These are phyloP conservation scores for Perizoma affinitatum DNA, from an alignment of 2,888 invertebrate species.

Conservation along the genomic window DNA sequence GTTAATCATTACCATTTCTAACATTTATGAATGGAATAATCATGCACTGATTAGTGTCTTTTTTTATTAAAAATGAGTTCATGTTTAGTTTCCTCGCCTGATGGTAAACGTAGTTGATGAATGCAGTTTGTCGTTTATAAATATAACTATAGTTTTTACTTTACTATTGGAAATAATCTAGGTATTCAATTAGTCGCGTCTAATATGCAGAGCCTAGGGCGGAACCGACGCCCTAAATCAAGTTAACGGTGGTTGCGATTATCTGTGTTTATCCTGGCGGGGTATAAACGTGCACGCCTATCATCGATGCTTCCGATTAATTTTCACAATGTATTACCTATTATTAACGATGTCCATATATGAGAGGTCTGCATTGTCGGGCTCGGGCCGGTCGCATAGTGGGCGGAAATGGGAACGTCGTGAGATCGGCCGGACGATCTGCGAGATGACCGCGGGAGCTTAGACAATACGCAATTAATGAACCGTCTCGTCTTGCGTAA, in stretches of 20 bases:
- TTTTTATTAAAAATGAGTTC: no score
- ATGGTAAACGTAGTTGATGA: constrained; percentile 21
- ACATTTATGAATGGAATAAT: constrained; percentile 48
- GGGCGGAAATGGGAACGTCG: constrained; percentile 60
- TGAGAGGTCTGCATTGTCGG: constrained; percentile 43
- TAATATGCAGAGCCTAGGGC: constrained; percentile 42
- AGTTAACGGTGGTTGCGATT: constrained; percentile 62
- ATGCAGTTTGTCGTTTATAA: constrained; percentile 30
- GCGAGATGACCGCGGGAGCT: constrained; percentile 58
- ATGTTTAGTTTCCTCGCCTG: no score
- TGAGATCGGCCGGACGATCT: constrained; percentile 61
- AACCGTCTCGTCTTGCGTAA: constrained; percentile 67
- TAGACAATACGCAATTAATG: constrained; percentile 77
- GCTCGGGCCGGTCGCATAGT: constrained; percentile 37
- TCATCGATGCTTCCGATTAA: constrained; percentile 73
- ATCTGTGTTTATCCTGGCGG: constrained; percentile 70
- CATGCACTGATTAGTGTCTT: constrained; percentile 5
- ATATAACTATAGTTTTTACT: not conserved
- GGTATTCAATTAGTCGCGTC: constrained; percentile 6
- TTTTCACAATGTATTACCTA: constrained; percentile 55
- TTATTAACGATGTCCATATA: constrained; percentile 58
- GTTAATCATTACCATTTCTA: constrained; percentile 51
- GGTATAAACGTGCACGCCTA: constrained; percentile 61
- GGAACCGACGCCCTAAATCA: constrained; percentile 63
- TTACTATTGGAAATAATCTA: not conserved